Conservation (phyloP, 2,888 invertebrate species). For the Cyclophora albipunctata region DNA sequence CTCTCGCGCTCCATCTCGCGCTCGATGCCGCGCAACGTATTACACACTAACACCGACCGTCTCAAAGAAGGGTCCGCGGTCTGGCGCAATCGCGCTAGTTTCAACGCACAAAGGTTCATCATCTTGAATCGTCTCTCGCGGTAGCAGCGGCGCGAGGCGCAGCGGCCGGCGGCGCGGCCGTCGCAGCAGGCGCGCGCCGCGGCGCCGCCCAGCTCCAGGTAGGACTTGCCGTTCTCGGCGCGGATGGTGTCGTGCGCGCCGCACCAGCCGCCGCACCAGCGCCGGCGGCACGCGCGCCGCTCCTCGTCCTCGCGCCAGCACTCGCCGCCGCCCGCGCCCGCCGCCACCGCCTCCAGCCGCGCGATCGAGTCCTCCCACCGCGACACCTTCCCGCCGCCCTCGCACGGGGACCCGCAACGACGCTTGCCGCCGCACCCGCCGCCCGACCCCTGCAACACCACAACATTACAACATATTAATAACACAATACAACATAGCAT, state of each 20-base stretch:
- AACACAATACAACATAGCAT: conserved; percentile 14
- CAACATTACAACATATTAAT: conserved; percentile 8
- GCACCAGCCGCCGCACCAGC: conserved; percentile 75
- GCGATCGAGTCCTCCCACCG: conserved; percentile 73
- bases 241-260: conserved; percentile 86
- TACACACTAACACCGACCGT: conserved; percentile 94
- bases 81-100: conserved; percentile 90
- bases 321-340: conserved; percentile 78
- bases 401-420: conserved; percentile 68
- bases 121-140: conserved; percentile 90
- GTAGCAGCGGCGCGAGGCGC: conserved; percentile 87
- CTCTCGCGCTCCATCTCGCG: conserved; percentile 88
- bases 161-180: conserved; percentile 83
- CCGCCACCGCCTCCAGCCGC: conserved; percentile 73
- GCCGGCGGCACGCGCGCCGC: conserved; percentile 70
- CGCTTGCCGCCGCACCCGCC: conserved; percentile 73
- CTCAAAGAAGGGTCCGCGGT: conserved; percentile 92
- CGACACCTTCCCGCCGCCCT: conserved; percentile 69
- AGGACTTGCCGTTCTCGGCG: conserved; percentile 93
- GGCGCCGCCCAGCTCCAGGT: conserved; percentile 87
- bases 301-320: conserved; percentile 75
- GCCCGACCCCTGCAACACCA: conserved; percentile 67
- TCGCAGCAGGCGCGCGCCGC: conserved; percentile 87
- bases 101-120: conserved; percentile 93
- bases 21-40: conserved; percentile 91